Percentiles rank a stretch among this genome's conserved stretches.
Evolutionary conservation across 2,113 vertebrate genomes (phyloP).

Genomic region (Dryoscopus gambensis): DNA sequence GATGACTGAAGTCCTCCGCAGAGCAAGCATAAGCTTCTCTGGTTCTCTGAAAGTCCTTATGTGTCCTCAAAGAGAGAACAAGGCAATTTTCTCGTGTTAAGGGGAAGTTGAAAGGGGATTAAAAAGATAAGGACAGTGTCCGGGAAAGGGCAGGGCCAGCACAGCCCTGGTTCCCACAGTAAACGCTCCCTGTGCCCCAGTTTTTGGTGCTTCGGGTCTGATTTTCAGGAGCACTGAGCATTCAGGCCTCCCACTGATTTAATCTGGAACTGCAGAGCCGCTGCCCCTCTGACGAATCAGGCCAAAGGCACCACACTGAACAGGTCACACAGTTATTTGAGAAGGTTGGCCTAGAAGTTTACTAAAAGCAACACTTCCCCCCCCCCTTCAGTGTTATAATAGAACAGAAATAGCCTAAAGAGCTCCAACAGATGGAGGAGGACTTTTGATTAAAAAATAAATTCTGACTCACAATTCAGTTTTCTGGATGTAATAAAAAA

Average conservation of each 20-base stretch:
- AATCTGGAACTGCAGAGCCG: slow-evolving; percentile 34
- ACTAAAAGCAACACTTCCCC: background rate
- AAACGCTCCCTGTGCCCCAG: background rate
- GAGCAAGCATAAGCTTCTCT: background rate
- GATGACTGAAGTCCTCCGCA: background rate
- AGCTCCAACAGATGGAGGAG: slow-evolving; percentile 14
- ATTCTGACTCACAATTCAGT: slow-evolving; percentile 29
- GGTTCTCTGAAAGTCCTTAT: background rate
- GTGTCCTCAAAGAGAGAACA: background rate
- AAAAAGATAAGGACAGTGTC: background rate
- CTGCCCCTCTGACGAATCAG: background rate
- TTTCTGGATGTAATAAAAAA: slow-evolving; percentile 1
- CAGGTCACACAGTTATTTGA: background rate
- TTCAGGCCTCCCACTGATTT: slow-evolving; percentile 33
- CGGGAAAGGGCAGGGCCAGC: background rate
- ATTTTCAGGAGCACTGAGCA: background rate
- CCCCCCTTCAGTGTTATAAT: background rate
- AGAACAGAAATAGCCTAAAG: slow-evolving; percentile 22
- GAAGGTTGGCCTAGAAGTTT: background rate
- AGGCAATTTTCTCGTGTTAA: background rate
- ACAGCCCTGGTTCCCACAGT: background rate
- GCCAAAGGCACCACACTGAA: background rate
- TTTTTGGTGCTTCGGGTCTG: background rate
- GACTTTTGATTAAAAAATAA: slow-evolving; percentile 50
- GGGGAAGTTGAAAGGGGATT: background rate